A percentile compares a stretch with the other conserved stretches of the same genome.
phyloP scores from a whole-genome alignment of 2,888 invertebrate genomes.

The Lasioglossum villosulum region DNA sequence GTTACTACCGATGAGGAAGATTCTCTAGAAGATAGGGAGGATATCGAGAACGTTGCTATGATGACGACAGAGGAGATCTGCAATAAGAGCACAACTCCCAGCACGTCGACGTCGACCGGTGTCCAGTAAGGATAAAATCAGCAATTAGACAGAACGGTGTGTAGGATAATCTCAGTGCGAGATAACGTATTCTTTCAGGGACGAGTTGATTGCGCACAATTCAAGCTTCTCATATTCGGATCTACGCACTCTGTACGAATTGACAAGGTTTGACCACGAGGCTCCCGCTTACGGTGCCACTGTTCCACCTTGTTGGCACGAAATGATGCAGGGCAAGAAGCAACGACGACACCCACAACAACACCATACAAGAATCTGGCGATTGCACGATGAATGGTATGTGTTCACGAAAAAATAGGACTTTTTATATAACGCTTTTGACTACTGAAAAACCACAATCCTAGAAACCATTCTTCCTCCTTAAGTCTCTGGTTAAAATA shows the following conservation, averaged over 20 bases:
- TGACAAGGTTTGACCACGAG: constrained; percentile 91
- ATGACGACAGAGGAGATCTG: constrained; percentile 72
- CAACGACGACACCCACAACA: constrained; percentile 95
- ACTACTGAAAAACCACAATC: no score
- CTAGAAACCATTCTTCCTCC: no score
- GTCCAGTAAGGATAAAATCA: constrained; percentile 73
- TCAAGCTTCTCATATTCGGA: constrained; percentile 86
- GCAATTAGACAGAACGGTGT: no score
- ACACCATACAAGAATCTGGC: constrained; percentile 94
- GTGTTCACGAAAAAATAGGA: constrained; percentile 59
- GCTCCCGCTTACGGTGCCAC: constrained; percentile 92
- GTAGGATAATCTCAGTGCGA: neutral
- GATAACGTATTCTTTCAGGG: constrained; percentile 64
- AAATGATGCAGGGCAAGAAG: constrained; percentile 95
- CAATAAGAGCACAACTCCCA: constrained; percentile 76
- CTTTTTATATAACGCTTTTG: no score
- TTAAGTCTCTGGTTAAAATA: neutral
- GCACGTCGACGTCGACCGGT: constrained; percentile 79
- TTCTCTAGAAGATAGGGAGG: constrained; percentile 90
- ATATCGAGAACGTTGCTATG: constrained; percentile 86
- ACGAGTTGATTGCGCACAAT: constrained; percentile 86
- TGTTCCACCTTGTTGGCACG: constrained; percentile 97
- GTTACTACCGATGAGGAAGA: constrained; percentile 91
- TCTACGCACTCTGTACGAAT: constrained; percentile 89
- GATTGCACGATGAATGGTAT: constrained; percentile 93